Evolutionary conservation across 2,888 invertebrate genomes (phyloP).

Genomic region (Lottia scabra): DNA sequence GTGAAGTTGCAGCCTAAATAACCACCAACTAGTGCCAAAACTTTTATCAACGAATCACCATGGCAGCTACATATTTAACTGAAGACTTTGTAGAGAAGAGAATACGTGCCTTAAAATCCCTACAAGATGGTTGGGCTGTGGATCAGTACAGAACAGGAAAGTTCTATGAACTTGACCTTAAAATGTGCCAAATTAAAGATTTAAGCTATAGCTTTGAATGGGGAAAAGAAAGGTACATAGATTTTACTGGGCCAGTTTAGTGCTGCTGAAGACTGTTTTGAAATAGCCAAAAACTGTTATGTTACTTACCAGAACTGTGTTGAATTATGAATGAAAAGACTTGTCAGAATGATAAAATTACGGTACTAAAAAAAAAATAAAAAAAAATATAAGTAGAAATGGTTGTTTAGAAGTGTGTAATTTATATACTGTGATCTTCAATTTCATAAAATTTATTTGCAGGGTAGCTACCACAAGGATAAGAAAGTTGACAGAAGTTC

Average conservation of each 20-base stretch:
- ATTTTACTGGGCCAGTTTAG: not conserved
- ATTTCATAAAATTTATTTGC: not conserved
- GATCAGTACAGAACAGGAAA: conserved; percentile 34
- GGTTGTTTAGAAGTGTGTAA: too few relatives aligned
- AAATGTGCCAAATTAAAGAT: conserved; percentile 59
- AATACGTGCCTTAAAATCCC: conserved; percentile 24
- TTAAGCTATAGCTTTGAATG: conserved; percentile 57
- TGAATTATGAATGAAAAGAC: too few relatives aligned
- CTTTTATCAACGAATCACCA: not conserved
- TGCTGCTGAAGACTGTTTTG: too few relatives aligned
- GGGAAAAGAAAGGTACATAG: conserved; percentile 53
- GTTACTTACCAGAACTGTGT: not conserved
- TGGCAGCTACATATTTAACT: conserved; percentile 35
- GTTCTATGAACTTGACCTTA: conserved; percentile 57
- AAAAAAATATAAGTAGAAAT: too few relatives aligned
- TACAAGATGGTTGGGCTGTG: conserved; percentile 48
- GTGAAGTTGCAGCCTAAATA: too few relatives aligned
- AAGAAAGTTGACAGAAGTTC: conserved; percentile 41
- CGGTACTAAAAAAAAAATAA: too few relatives aligned
- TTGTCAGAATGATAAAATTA: too few relatives aligned
- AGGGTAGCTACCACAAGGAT: conserved; percentile 36
- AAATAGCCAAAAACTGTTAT: not conserved
- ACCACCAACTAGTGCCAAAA: not conserved
- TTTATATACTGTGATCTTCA: too few relatives aligned
- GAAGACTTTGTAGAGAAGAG: conserved; percentile 53